Base-by-base conservation (phyloP, 2,113 vertebrate genomes). In the Clarias magur region DNA sequence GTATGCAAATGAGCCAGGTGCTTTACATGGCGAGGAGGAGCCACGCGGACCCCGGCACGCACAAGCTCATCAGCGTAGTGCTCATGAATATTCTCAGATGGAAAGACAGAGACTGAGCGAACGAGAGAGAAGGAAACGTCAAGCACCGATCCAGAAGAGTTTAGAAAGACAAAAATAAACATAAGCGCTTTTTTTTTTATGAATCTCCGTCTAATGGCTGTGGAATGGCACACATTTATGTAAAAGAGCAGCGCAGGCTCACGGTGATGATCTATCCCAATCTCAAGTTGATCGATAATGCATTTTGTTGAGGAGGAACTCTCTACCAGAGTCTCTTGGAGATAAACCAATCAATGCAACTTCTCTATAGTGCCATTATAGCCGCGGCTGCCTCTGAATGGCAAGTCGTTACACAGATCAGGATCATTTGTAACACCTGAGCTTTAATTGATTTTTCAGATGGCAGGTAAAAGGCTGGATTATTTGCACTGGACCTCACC, bases 1-100 rank as follows among this genome's bases (percentile, higher is more conserved):
- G 83, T 93, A 95, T 95, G 93, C 93, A 94, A 95, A 95, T 94
- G 91, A 92, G 86, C 70, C 68, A n/a, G 85, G 30, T 63, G 93
- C 92, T 95, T 95, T 94, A 92, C 93, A 95, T 95, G 93, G 94
- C 93, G 92, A 94, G 94, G 93, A 95, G 94, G 94, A 93, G 94
- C 92, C 89, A 94, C 85, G 34, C 87, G 92, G 92, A 93, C 93
- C 93, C 93, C 90, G 91, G 91, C 91, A 91, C 89, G 90, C 88
- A 91, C 85, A 86, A 92, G 88, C 89, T 90, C 91, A 94, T 95
- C 95, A 94, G 91, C 93, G 94, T 95, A 94, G 90, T 65, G 25
- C 88, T 72, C 89, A 90, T 95, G 95, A 94, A 94, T 93, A 95
- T 95, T 95, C 92, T 91, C 76, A 84, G 91, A 80, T 30, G 70